phyloP scores from a whole-genome alignment of 2,888 invertebrate genomes.

The Pediacus dermestoides region DNA sequence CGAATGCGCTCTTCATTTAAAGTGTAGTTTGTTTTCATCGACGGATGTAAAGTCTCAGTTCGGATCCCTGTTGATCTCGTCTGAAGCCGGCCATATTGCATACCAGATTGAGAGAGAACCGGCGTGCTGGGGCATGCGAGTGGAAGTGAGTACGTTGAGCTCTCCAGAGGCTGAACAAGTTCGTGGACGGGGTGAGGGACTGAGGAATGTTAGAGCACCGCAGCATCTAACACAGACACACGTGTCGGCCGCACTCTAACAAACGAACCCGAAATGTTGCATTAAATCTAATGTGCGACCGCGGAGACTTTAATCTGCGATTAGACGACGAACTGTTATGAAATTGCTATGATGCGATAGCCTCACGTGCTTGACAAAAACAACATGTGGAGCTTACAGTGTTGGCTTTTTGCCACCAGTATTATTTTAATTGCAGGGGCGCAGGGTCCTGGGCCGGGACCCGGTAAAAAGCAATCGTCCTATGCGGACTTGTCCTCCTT shows the following conservation, averaged over 20 bases:
- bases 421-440: conserved; percentile 39
- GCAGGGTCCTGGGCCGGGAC: conserved; percentile 45
- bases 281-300: conserved; percentile 23
- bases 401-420: conserved; percentile 36
- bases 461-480: conserved; percentile 41
- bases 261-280: conserved; percentile 40
- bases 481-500: conserved; percentile 39
- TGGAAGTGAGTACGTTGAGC: conserved; percentile 35
- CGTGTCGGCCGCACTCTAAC: conserved; percentile 38
- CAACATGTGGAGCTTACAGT: conserved; percentile 35
- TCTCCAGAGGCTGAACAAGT: conserved; percentile 49
- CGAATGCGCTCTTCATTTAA: too few species aligned
- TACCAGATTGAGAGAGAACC: conserved; percentile 48
- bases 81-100: conserved; percentile 51
- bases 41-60: conserved; percentile 24
- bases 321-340: conserved; percentile 23
- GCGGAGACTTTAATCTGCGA: conserved; percentile 29
- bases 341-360: conserved; percentile 22
- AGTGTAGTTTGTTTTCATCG: conserved; percentile 32
- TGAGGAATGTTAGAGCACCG: conserved; percentile 49
- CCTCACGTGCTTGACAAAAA: too few species aligned
- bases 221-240: conserved; percentile 44
- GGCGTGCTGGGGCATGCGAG: conserved; percentile 27
- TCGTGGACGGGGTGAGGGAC: conserved; percentile 46
- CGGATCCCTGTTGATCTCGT: conserved; percentile 37